Conservation (phyloP, 2,888 invertebrate species). For the Mellilla xanthometata region DNA sequence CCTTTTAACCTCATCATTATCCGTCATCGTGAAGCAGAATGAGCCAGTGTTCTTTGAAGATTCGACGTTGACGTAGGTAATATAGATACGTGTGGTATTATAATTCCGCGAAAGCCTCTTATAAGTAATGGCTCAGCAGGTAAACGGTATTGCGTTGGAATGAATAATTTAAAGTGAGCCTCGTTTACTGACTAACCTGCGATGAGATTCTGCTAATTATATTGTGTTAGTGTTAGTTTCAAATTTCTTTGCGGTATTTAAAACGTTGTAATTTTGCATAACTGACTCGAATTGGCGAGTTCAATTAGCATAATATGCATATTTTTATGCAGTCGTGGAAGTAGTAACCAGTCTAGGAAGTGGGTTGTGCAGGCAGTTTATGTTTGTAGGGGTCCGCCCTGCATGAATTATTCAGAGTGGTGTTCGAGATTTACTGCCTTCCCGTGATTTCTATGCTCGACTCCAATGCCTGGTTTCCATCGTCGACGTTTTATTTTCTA, state of each 20-base stretch:
- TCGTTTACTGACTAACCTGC: conserved; percentile 35
- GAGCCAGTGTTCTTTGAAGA: conserved; percentile 1
- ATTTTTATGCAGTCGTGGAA: conserved; percentile 14
- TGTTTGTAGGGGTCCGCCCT: conserved; percentile 37
- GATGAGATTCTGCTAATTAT: conserved; percentile 35
- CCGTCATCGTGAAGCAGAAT: conserved; percentile 34
- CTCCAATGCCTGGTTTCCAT: conserved; percentile 36
- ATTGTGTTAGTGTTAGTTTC: conserved; percentile 23
- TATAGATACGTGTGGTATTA: conserved; percentile 33
- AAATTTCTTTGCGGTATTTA: conserved; percentile 14
- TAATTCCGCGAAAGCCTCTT: conserved; percentile 46
- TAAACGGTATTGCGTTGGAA: conserved; percentile 47
- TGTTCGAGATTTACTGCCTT: conserved; percentile 55
- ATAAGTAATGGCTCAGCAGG: conserved; percentile 38
- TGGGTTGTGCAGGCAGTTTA: conserved; percentile 33
- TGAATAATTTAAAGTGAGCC: conserved; percentile 54
- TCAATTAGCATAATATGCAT: conserved; percentile 17
- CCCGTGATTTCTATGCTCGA: conserved; percentile 26
- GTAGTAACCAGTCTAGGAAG: conserved; percentile 20
- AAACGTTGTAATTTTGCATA: conserved; percentile 14
- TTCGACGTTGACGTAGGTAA: conserved; percentile 36
- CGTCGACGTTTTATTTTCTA: conserved; percentile 58
- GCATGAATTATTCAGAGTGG: conserved; percentile 66
- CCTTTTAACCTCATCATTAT: conserved; percentile 44
- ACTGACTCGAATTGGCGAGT: conserved; percentile 15